Base-by-base conservation (phyloP, 2,888 invertebrate genomes). In the Meandrusa payeni region DNA sequence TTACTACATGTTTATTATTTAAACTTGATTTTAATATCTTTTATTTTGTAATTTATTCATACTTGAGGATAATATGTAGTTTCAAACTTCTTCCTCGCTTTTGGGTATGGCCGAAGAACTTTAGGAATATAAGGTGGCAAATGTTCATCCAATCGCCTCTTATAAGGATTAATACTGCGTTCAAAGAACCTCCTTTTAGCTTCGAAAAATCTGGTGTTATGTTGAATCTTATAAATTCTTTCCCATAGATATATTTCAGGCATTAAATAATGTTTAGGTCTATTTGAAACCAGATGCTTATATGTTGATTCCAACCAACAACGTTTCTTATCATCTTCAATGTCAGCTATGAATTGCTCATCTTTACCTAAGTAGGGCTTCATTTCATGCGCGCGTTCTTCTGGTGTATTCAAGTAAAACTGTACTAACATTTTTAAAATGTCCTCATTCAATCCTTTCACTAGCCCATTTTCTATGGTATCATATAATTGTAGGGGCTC, bases 161-260 rank as follows among this genome's bases (percentile, higher is more conserved):
- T 73, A 59, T 75, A 91, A 2, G 92, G 91, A 69, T 92, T 90
- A 10, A 89, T 69, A 12, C 62, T 77, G 41, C 91, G 73, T 70
- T 95, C 93, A 71, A 94, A 96, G 59, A 92, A 93, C 33, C 94
- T 89, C 38, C 90, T 82, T 56, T 88, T 92, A 3, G 92, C 85
- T 36, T 95, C 95, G 74, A 92, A 70, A 32, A 90, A 89, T 47
- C 94, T 86, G 0, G 92, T 93, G 5, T 93, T 89, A 59, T 91
- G 80, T 62, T 92, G 79, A 10, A 93, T 91, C 70, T 95, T 93
- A 69, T 95, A 97, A 50, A 97, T 93, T 51, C 90, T 90, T 65
- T 96, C 95, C 96, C 96, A 97, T 42, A 91, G 70, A 61, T 93
- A 93, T 20, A 92, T 81, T 81, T 96, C 95, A 11, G 94, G 93